These are phyloP conservation scores for Chloropsis cyanopogon DNA, from an alignment of 2,113 vertebrate species.

Conservation along the genomic window DNA sequence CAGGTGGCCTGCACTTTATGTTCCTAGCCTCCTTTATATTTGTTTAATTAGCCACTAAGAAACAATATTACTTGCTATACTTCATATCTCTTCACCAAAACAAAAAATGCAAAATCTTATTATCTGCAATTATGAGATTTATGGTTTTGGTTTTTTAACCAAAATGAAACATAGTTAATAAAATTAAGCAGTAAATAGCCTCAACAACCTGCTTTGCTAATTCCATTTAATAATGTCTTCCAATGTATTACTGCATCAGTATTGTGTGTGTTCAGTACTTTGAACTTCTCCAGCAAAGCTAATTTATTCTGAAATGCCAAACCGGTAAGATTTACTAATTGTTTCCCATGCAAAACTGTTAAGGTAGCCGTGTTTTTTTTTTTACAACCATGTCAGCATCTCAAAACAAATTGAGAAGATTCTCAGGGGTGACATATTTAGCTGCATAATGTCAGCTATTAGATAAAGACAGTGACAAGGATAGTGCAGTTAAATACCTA, in stretches of 20 bases:
- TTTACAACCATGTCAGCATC: not conserved
- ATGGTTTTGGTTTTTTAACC: not conserved
- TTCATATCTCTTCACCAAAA: not conserved
- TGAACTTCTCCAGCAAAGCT: not conserved
- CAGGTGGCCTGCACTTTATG: not conserved
- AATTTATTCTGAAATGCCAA: conserved; percentile 26
- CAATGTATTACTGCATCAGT: not conserved
- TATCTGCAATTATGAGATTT: not conserved
- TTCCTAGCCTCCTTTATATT: not conserved
- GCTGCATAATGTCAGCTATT: not conserved
- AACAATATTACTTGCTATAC: not conserved
- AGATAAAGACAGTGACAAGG: not conserved
- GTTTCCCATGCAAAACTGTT: not conserved
- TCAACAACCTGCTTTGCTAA: not conserved
- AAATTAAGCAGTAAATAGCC: not conserved
- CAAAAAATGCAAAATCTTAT: not conserved
- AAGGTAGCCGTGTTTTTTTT: not conserved
- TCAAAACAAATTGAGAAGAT: not conserved
- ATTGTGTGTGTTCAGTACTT: not conserved
- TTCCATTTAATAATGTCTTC: not conserved
- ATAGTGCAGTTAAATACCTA: not conserved
- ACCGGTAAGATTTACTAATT: not conserved
- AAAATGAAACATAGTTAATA: not conserved
- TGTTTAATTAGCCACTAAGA: not conserved
- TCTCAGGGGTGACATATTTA: conserved; percentile 20